Evolutionary conservation across 2,888 invertebrate genomes (phyloP).

Genomic region (Cerceris ruficornis): DNA sequence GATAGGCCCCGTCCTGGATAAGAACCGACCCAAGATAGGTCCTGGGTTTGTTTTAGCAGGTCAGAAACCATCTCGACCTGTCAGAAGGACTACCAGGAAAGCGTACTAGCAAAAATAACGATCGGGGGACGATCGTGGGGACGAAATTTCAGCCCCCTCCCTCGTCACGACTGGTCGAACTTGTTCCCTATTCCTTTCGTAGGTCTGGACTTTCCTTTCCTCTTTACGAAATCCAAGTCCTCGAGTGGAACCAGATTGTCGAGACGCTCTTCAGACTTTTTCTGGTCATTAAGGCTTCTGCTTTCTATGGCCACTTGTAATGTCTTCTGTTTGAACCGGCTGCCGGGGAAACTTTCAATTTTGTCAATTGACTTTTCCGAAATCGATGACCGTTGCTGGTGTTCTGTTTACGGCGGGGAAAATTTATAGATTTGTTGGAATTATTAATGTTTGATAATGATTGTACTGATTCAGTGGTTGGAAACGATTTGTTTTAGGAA

Average conservation of each 20-base stretch:
- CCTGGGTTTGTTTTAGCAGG: slow-evolving; percentile 72
- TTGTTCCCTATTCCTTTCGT: slow-evolving; percentile 23
- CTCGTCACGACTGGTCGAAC: slow-evolving; percentile 27
- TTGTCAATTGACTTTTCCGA: not conserved
- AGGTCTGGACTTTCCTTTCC: slow-evolving; percentile 12
- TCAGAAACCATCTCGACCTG: slow-evolving; percentile 66
- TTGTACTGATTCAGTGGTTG: not conserved
- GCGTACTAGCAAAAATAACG: slow-evolving; percentile 57
- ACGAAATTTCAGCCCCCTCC: slow-evolving; percentile 40
- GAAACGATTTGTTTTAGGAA: not conserved
- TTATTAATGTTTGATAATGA: too few species aligned
- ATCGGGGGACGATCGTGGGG: slow-evolving; percentile 33
- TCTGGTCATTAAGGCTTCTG: slow-evolving; percentile 23
- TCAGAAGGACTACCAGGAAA: slow-evolving; percentile 22
- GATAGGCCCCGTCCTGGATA: slow-evolving; percentile 53
- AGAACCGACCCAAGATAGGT: slow-evolving; percentile 65
- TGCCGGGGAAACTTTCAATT: slow-evolving; percentile 6
- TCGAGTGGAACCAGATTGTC: slow-evolving; percentile 20
- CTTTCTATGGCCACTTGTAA: not conserved
- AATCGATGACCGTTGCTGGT: not conserved
- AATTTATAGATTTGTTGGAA: too few species aligned
- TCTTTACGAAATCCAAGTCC: slow-evolving; percentile 1
- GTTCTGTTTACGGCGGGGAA: too few species aligned
- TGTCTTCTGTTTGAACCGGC: not conserved
- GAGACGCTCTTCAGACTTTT: slow-evolving; percentile 23